Base-by-base conservation (phyloP, 2,888 invertebrate genomes). In the Drosophila pullipes region DNA sequence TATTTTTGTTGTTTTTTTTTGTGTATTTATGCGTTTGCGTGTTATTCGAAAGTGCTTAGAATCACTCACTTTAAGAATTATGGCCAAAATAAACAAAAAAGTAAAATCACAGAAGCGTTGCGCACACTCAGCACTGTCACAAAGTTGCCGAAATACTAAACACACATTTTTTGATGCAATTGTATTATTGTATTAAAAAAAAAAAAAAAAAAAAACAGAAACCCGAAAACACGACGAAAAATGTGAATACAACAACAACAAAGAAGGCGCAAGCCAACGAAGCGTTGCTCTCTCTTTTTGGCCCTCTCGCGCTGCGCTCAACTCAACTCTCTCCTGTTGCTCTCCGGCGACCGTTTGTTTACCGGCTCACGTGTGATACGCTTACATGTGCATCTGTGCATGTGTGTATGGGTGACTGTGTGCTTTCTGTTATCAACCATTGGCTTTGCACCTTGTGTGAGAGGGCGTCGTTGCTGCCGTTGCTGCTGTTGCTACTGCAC, bases 141-240 rank as follows among this genome's bases (percentile, higher is more conserved):
- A 86, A 87, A 89, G 86, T 89, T 87, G 81, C 90, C 86, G 88
- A 87, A 87, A 87, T 87, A 87, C 74, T 87, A 89, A 87, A 76
- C 85, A 81, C 82, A 87, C 81, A 76, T 79, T 84, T 84, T 84
- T 86, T 86, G 78, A 87, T 87, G 86, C 86, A 87, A 89, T 89
- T 87, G 83, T 85, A 76, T 88, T 83, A 78, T 78, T 79, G 80
- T 79, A 65, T 76, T 69, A 53, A 77, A 70, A 61, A 79, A 78
- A 60, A 53, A 59, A 59, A 41, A 44, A 57, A 69, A 71, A 62
- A 83, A 70, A 55, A 47, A 47, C 47, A 74, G 77, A 69, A 83
- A 76, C 74, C 62, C 73, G 75, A 78, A 76, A 81, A 78, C 68
- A 80, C 65, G 72, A 72, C 78, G 63, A 76, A 75, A 68, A 44